Conservation (phyloP, 2,113 vertebrate species). For the Ellobius talpinus region DNA sequence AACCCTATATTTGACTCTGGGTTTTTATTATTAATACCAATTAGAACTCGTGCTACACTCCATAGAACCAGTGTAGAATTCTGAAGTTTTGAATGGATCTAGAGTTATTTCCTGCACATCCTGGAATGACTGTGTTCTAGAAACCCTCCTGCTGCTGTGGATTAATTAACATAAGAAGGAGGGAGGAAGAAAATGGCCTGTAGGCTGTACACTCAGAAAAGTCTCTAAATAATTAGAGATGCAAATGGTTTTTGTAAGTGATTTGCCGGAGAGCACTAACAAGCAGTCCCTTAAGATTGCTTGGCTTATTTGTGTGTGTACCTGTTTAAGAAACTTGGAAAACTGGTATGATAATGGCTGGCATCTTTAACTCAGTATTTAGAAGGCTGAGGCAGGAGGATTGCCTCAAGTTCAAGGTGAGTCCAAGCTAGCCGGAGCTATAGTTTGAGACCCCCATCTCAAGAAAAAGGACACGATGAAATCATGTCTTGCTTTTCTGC, state of each 20-base stretch:
- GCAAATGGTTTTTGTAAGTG: not conserved
- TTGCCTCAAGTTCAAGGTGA: not conserved
- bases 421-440: not conserved
- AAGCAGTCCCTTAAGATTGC: not conserved
- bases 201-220: not conserved
- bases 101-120: not conserved
- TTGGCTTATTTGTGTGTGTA: not conserved
- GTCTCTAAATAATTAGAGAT: not conserved
- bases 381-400: not conserved
- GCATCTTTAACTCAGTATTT: not conserved
- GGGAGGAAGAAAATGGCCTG: not conserved
- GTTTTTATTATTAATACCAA: too few species aligned
- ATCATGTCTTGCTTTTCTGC: not conserved
- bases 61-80: not conserved
- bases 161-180: not conserved
- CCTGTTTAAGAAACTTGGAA: not conserved
- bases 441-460: not conserved
- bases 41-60: not conserved
- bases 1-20: too few species aligned
- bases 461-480: slow-evolving; percentile 3
- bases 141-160: not conserved
- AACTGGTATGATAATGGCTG: not conserved
- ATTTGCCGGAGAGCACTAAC: not conserved
- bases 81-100: not conserved
- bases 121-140: not conserved